These are phyloP conservation scores for Polyodon spathula DNA, from an alignment of 2,113 vertebrate species.

Conservation along the genomic window DNA sequence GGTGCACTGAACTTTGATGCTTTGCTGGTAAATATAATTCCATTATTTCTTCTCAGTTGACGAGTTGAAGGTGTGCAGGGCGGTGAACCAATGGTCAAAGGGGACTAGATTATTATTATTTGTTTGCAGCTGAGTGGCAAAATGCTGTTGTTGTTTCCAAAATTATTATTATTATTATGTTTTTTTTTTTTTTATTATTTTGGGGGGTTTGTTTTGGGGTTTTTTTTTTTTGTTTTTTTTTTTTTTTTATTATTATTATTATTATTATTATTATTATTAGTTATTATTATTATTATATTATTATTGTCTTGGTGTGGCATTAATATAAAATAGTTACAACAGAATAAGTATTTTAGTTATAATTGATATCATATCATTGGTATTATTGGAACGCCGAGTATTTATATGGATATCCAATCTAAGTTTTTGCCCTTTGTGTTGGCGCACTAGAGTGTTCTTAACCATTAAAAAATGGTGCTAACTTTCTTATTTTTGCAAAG, in stretches of 20 bases:
- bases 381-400: no score
- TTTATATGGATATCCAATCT: no score
- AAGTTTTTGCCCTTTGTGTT: no score
- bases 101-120: slow-evolving; percentile 27
- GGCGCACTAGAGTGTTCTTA: no score
- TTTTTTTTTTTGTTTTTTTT: slow-evolving; percentile 18
- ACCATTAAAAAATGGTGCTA: no score
- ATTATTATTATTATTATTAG: no score
- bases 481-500: no score
- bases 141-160: slow-evolving; percentile 29
- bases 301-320: no score
- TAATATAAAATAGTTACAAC: no score
- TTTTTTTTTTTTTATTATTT: slow-evolving; percentile 29
- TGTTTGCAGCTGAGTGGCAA: slow-evolving; percentile 23
- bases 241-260: slow-evolving; percentile 14
- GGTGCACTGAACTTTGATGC: slow-evolving; percentile 62
- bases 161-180: slow-evolving; percentile 29
- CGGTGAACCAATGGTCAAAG: slow-evolving; percentile 26
- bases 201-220: slow-evolving; percentile 34
- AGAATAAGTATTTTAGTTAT: no score
- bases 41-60: slow-evolving; percentile 75
- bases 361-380: no score
- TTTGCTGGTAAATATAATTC: slow-evolving; percentile 65
- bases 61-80: slow-evolving; percentile 48
- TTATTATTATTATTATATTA: no score